phyloP scores from a whole-genome alignment of 2,888 invertebrate genomes.

The Cephus nigrinus region DNA sequence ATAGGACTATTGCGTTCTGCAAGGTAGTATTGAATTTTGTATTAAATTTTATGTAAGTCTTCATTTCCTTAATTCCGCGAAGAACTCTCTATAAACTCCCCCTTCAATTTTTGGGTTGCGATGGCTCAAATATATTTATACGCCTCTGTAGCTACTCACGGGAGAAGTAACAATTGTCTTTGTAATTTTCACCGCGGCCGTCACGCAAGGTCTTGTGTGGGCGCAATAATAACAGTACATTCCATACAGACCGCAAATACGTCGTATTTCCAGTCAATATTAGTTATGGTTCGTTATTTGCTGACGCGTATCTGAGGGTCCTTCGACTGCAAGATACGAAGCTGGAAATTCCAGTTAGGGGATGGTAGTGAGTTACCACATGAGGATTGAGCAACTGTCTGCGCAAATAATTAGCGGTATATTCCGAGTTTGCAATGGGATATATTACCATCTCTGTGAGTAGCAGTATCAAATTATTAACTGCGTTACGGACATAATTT shows the following conservation, averaged over 20 bases:
- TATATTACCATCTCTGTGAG: neutral
- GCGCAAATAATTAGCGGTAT: neutral
- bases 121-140: neutral
- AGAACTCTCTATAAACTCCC: neutral
- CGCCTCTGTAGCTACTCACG: neutral
- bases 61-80: neutral
- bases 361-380: neutral
- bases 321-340: neutral
- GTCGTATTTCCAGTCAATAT: neutral
- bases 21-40: conserved; percentile 66
- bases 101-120: neutral
- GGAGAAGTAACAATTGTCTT: neutral
- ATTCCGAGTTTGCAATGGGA: neutral
- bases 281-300: conserved; percentile 3
- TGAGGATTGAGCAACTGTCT: neutral
- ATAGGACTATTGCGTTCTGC: conserved; percentile 85
- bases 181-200: neutral
- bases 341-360: neutral
- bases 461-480: neutral
- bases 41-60: neutral
- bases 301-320: neutral
- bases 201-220: neutral
- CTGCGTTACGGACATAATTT: neutral
- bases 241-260: neutral
- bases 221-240: neutral